Conservation (phyloP, 2,113 vertebrate genomes). For the Ciconia maguari region DNA sequence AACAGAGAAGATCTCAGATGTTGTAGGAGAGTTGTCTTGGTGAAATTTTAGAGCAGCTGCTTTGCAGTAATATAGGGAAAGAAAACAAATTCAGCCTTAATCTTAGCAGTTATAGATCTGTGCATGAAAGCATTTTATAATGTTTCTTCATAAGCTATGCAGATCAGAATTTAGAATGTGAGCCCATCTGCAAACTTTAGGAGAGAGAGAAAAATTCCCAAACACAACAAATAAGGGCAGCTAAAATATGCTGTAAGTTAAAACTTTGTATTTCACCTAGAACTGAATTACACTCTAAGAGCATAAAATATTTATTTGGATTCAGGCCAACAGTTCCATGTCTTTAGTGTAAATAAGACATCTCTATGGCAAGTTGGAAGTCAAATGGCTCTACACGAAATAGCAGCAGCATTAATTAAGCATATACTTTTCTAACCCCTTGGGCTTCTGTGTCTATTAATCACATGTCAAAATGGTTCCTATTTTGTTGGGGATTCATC, state of each 20-base stretch:
- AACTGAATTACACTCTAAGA: background rate
- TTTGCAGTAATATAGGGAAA: background rate
- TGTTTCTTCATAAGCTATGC: background rate
- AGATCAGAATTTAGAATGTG: background rate
- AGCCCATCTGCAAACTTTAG: background rate
- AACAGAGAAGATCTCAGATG: background rate
- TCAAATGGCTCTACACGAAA: constrained; percentile 39
- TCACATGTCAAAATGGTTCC: background rate
- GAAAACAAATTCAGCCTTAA: background rate
- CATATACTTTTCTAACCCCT: constrained; percentile 19
- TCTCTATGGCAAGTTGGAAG: constrained; percentile 30
- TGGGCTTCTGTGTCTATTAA: constrained; percentile 12
- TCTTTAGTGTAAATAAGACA: constrained; percentile 48
- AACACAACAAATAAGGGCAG: background rate
- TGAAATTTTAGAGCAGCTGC: background rate
- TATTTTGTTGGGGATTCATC: background rate
- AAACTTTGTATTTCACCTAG: background rate
- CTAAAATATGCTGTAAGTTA: background rate
- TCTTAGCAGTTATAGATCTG: background rate
- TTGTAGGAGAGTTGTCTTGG: background rate
- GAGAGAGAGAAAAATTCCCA: background rate
- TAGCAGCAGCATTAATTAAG: constrained; percentile 49
- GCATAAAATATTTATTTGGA: constrained; percentile 33
- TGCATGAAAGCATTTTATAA: background rate
- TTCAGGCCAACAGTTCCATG: constrained; percentile 32